phyloP scores from a whole-genome alignment of 1,140 invertebrate species.

The Pseudomyrmex flavicornis region DNA sequence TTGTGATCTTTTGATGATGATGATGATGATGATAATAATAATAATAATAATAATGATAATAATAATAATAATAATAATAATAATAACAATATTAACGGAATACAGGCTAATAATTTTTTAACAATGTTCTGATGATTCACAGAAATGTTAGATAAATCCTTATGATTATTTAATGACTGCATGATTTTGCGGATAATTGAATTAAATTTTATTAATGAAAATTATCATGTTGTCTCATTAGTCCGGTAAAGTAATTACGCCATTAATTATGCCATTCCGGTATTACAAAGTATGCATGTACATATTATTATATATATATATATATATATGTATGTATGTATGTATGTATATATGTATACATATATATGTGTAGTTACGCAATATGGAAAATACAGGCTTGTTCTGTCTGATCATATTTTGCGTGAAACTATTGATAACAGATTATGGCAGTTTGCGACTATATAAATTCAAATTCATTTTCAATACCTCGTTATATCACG shows the following conservation, averaged over 20 bases:
- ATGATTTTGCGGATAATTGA: slow-evolving; percentile 1
- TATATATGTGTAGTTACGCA: neutral
- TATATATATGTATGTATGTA: neutral
- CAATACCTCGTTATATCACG: neutral
- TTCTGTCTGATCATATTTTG: neutral
- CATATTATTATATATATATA: neutral
- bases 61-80: neutral
- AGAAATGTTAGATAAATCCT: slow-evolving; percentile 12
- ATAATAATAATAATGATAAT: too few species aligned
- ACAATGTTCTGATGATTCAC: neutral
- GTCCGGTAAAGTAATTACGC: slow-evolving; percentile 30
- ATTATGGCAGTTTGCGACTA: neutral
- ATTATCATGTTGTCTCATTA: slow-evolving; percentile 40
- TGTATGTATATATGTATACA: too few species aligned
- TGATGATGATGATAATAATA: neutral
- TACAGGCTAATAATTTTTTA: slow-evolving; percentile 15
- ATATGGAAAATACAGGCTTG: neutral
- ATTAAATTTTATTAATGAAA: slow-evolving; percentile 42
- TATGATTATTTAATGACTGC: slow-evolving; percentile 22
- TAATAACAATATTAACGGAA: slow-evolving; percentile 11
- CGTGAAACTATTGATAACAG: neutral
- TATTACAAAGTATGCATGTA: neutral
- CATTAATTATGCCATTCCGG: slow-evolving; percentile 9
- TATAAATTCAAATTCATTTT: slow-evolving; percentile 4
- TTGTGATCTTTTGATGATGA: neutral